Evolutionary conservation across 30 jellyfish, hydroid and myxozoan genomes (phyloP), one percentile per base, ranked within the genome.

Genomic region (Chrysaora quinquecirrha): DNA sequence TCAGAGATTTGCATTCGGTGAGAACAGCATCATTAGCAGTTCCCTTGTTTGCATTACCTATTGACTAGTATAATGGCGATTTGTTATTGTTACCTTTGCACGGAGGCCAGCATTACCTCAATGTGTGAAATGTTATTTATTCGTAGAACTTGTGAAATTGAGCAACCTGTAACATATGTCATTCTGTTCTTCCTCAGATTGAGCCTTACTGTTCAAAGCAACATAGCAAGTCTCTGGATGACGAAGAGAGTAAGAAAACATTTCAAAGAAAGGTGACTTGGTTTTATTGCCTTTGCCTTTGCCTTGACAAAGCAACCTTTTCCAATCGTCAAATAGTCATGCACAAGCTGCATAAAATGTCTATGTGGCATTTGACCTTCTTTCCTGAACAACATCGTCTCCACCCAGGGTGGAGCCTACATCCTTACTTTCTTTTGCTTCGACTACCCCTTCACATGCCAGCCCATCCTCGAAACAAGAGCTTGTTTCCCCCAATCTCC

Each of bases 191-290:
- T 29, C 32, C 6, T n/a, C 33, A 71, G 83, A 71, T 71, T 71
- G 83, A 71, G 83, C 83, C 83, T 11, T 71, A 30, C 23, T 71
- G 83, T 23, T 35, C 30, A 35, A 71, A 19, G 25, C 18, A 48
- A 2, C 4, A 28, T 19, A 30, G 25, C 20, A 30, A 23, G 64
- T 6, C 16, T 43, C 12, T 9, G 16, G 58, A 6, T 43, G 58
- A 9, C 9, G 58, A 43, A 43, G 12, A 43, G 9, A 16, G 58
- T 16, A 43, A 9, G 9, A 9, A 43, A 9, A 43, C 58, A 43
- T 9, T 16, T 6, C 9, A 43, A 6, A 43, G 16, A 9, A 9
- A 43, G 58, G 58, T 43, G 16, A 43, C 58, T 43, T 43, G 9
- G 16, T 43, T 43, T 43, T 6, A 9, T 43, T 16, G 16, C 58